A percentile compares a stretch with the other conserved stretches of the same genome.
phyloP scores from a whole-genome alignment of 2,113 vertebrate species.

The Prunella fulvescens region DNA sequence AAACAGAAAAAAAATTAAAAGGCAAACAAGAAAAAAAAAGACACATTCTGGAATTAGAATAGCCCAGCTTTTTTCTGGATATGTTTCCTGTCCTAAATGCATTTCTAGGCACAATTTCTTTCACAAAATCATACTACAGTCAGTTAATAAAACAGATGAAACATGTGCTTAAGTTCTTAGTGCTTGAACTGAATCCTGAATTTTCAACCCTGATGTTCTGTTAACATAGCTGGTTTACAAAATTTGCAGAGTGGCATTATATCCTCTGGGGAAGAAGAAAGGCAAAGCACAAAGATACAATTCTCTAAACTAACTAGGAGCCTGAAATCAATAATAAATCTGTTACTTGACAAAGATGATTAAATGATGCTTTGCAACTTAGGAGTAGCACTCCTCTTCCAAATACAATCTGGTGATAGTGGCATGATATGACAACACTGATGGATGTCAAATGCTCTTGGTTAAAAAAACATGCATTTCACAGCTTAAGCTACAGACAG shows the following conservation, averaged over 20 bases:
- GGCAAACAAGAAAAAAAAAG: background rate
- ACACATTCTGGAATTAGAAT: background rate
- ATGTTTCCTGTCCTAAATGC: background rate
- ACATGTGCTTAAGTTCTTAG: background rate
- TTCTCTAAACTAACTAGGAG: constrained; percentile 46
- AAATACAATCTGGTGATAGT: constrained; percentile 12
- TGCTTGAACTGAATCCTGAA: background rate
- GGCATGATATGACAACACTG: background rate
- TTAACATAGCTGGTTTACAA: background rate
- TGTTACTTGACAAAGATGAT: constrained; percentile 52
- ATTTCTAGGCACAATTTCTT: background rate
- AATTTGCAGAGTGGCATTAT: background rate
- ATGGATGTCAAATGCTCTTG: constrained; percentile 5
- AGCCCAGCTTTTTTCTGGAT: background rate
- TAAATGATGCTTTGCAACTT: constrained; percentile 50
- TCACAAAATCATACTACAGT: background rate
- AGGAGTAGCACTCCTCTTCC: constrained; percentile 27
- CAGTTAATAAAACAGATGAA: background rate
- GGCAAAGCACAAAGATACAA: background rate
- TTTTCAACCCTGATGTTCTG: background rate
- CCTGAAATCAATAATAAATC: constrained; percentile 55
- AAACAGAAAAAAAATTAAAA: background rate
- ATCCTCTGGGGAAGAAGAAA: background rate
- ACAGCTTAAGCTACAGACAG: background rate
- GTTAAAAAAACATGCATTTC: background rate